These are phyloP conservation scores for Hapalemur alaotrensis DNA, from an alignment of 2,797 vertebrate species.

Conservation along the genomic window DNA sequence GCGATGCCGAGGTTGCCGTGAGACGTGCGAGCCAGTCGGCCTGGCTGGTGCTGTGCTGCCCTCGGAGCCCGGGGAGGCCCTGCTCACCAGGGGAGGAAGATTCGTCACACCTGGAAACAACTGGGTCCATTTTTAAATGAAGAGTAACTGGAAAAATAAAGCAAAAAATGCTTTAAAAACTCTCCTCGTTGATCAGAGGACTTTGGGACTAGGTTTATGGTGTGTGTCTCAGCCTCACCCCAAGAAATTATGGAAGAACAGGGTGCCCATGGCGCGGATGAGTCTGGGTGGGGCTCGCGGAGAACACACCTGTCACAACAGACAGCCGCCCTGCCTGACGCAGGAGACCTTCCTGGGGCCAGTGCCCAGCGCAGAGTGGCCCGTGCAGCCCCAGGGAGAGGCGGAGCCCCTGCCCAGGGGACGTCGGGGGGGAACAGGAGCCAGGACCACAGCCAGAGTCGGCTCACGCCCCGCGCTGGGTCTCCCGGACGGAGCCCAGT, in stretches of 20 bases:
- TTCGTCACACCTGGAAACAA: background rate
- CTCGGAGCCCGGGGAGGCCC: background rate
- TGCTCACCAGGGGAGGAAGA: background rate
- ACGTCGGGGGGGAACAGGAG: background rate
- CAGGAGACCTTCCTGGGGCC: background rate
- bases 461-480: fast-evolving
- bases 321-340: background rate
- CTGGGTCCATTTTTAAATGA: background rate
- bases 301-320: background rate
- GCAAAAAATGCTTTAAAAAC: background rate
- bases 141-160: background rate
- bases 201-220: background rate
- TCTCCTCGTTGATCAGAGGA: too few relatives aligned
- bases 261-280: fast-evolving
- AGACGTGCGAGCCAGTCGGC: background rate
- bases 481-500: background rate
- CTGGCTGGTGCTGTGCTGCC: background rate
- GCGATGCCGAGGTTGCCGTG: background rate
- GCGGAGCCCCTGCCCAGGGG: background rate
- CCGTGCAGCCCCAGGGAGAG: background rate
- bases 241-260: background rate
- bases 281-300: background rate
- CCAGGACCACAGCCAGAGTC: background rate
- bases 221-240: background rate
- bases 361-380: background rate